Base-by-base conservation (phyloP, 2,113 vertebrate species). In the Syngnathoides biaculeatus region DNA sequence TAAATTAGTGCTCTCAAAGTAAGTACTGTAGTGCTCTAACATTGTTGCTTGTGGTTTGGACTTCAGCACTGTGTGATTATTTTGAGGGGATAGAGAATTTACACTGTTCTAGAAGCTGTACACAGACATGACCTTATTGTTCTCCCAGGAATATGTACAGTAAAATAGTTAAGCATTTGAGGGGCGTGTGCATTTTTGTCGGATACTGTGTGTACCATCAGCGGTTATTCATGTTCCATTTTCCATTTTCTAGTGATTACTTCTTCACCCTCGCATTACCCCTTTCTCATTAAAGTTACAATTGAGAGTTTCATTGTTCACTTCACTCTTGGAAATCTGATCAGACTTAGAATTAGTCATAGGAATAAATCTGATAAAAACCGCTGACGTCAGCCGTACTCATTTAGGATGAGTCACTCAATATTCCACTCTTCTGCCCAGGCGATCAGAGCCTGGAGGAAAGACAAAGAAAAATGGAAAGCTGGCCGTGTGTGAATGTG, bases 401-500 rank as follows among this genome's bases (percentile, higher is more conserved):
- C 24, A 53, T 62, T 59, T 20, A 0, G 58, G 24, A 55, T 68
- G 38, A 64, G 8, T 65, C n/a, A 19, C 19, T 26, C 15, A 45
- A 8, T 58, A 6, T 45, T 53, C 60, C 4, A 48, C 6, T 11
- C 50, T 52, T 65, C 50, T 68, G 64, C 38, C 19, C 42, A 2
- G 17, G 8, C 3, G 12, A 45, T 63, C 9, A 14, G 1, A 64
- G 12, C 5, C 63, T 48, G 43, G 45, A 27, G 30, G 17, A 12
- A 47, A 45, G 39, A 63, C 60, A 47, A 26, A 50, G 26, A n/a
- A 22, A 43, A 26, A 58, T 26, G 12, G 47, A 47, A 26, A 45
- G n/a, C 35, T 58, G 42, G 45, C 47, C 35, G 30, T 64, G n/a
- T 39, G 53, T 66, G 27, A 64, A 56, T 40, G 48, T 65, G 24